Percentiles rank a stretch among this genome's conserved stretches.
These are phyloP conservation scores for Apolygus lucorum DNA, from an alignment of 1,140 invertebrate species.

Conservation along the genomic window DNA sequence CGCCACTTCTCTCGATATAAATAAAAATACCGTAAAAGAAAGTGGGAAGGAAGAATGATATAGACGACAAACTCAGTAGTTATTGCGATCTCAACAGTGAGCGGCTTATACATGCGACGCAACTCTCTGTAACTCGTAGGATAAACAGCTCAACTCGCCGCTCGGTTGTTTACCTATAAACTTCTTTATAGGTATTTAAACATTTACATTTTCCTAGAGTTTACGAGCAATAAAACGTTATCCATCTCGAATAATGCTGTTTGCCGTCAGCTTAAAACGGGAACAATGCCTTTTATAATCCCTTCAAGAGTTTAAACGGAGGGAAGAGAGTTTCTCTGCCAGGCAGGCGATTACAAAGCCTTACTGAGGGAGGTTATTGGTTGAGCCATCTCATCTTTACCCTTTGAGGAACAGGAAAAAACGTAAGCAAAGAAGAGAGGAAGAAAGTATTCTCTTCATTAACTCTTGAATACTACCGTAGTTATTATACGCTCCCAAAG, in stretches of 20 bases:
- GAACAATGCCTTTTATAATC: constrained; percentile 3
- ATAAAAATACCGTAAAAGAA: no score
- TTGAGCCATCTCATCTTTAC: no score
- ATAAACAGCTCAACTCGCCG: no score
- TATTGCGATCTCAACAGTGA: neutral
- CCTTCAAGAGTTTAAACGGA: constrained; percentile 5
- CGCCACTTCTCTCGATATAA: no score
- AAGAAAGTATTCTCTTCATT: no score
- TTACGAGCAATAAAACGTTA: constrained; percentile 1
- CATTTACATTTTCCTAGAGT: neutral
- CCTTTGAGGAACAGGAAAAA: no score
- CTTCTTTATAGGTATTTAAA: constrained; percentile 3
- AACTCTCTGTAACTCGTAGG: neutral
- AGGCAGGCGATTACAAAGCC: neutral
- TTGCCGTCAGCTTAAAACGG: constrained; percentile 3
- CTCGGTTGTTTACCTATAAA: neutral
- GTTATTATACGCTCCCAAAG: no score
- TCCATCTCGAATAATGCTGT: constrained; percentile 13
- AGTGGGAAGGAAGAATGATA: no score
- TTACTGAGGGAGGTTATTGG: neutral
- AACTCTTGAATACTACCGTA: no score
- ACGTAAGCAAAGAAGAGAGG: no score
- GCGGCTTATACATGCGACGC: neutral
- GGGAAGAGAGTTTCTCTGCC: neutral
- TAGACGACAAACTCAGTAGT: no score